Evolutionary conservation across 2,113 vertebrate species (phyloP).

Genomic region (Tiliqua scincoides): DNA sequence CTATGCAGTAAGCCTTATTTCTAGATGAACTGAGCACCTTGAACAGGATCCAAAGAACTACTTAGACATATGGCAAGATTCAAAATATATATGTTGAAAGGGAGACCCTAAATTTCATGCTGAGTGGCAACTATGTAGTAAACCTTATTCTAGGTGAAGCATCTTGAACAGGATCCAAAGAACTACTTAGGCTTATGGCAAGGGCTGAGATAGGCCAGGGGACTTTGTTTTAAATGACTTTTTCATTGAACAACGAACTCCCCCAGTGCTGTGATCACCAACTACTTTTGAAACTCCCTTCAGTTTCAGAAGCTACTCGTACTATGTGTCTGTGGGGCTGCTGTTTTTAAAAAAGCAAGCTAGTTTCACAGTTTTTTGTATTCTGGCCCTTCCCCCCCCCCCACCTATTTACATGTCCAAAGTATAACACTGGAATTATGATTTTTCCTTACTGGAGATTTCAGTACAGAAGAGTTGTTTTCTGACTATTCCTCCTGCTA

Average conservation of each 20-base stretch:
- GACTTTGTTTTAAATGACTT: no score
- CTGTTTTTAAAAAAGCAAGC: neutral
- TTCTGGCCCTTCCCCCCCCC: neutral
- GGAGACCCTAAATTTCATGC: no score
- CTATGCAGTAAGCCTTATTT: neutral
- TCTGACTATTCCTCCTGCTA: neutral
- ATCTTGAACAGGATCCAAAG: neutral
- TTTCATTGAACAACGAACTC: neutral
- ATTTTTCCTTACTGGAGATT: neutral
- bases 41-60: neutral
- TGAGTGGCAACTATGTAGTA: neutral
- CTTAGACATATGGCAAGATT: neutral
- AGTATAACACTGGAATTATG: neutral
- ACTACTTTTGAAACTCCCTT: neutral
- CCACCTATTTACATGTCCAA: neutral
- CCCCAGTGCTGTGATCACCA: neutral
- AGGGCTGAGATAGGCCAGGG: no score
- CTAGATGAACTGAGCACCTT: neutral
- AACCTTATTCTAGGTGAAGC: neutral
- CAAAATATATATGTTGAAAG: no score
- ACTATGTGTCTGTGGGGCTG: no score
- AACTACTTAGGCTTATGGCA: no score
- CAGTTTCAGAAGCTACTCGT: no score
- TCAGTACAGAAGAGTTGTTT: neutral
- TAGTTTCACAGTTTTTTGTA: neutral